These are phyloP conservation scores for Nomia melanderi DNA, from an alignment of 1,140 invertebrate genomes.

Conservation along the genomic window DNA sequence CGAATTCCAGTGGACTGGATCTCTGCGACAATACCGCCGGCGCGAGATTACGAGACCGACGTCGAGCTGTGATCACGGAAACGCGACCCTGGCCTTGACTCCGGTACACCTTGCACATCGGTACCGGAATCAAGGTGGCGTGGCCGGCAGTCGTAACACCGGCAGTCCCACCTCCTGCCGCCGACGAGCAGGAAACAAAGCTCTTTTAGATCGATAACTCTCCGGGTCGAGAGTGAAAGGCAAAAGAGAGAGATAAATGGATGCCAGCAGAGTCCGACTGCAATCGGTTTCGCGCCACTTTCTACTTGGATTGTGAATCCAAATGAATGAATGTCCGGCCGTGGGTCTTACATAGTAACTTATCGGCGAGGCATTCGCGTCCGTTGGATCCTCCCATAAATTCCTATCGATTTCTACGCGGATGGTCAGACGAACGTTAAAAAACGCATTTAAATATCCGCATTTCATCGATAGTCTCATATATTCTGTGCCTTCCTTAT, in stretches of 20 bases:
- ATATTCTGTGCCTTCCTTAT: no score
- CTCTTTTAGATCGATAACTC: slow-evolving; percentile 38
- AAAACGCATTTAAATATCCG: no score
- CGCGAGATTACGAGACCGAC: slow-evolving; percentile 60
- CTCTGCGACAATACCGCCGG: slow-evolving; percentile 2
- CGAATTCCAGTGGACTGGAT: not conserved
- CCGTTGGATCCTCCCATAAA: no score
- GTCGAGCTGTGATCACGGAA: slow-evolving; percentile 51
- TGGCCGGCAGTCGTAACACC: slow-evolving; percentile 48
- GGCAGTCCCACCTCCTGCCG: slow-evolving; percentile 10
- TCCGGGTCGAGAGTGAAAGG: slow-evolving; percentile 31
- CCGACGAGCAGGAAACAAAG: slow-evolving; percentile 17
- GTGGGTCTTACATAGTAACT: no score
- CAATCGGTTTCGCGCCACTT: slow-evolving; percentile 3
- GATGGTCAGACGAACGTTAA: no score
- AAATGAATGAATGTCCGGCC: no score
- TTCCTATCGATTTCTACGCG: no score
- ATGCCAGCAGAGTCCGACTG: not conserved
- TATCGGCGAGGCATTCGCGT: no score
- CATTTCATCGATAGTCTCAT: no score
- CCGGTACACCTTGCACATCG: slow-evolving; percentile 38
- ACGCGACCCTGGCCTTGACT: slow-evolving; percentile 64
- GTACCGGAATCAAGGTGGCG: slow-evolving; percentile 48
- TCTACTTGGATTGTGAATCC: not conserved
- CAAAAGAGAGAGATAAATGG: slow-evolving; percentile 12